A percentile compares a stretch with the other conserved stretches of the same genome.
These are phyloP conservation scores for Polypterus bichir DNA, from an alignment of 2,113 vertebrate species.

Conservation along the genomic window DNA sequence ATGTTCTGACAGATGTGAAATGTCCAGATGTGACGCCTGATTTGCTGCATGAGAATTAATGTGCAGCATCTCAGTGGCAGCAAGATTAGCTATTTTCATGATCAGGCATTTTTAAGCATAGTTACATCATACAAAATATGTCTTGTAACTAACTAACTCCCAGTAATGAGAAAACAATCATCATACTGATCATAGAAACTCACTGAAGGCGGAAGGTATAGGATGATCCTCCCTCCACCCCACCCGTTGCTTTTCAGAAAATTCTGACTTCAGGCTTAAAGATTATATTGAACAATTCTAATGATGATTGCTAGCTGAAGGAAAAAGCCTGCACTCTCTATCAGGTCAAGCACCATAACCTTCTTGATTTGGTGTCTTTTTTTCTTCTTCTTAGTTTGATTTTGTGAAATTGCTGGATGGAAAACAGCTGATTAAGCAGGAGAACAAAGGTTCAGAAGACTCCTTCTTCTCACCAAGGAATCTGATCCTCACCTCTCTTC, in stretches of 20 bases:
- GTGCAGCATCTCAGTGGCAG: too few relatives aligned
- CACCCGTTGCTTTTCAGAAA: neutral
- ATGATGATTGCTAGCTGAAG: neutral
- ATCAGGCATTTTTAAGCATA: too few relatives aligned
- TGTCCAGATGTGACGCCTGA: too few relatives aligned
- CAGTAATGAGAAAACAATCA: too few relatives aligned
- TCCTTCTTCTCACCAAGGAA: conserved; percentile 62
- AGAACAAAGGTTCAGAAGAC: conserved; percentile 61
- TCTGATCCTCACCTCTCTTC: conserved; percentile 74
- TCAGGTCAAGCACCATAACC: neutral
- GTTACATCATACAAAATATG: too few relatives aligned
- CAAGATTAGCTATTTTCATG: too few relatives aligned
- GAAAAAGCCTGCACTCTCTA: neutral
- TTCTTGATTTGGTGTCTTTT: conserved; percentile 4
- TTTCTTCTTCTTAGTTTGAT: conserved; percentile 70
- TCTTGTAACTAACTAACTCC: too few relatives aligned
- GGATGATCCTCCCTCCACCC: neutral
- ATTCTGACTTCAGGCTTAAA: neutral
- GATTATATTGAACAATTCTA: too few relatives aligned
- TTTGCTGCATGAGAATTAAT: too few relatives aligned
- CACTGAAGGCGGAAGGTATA: too few relatives aligned
- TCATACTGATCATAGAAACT: too few relatives aligned
- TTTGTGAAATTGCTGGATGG: conserved; percentile 95
- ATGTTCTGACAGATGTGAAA: too few relatives aligned
- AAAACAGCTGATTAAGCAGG: conserved; percentile 79